phyloP scores from a whole-genome alignment of 1,140 invertebrate species.

The Listronotus bonariensis region DNA sequence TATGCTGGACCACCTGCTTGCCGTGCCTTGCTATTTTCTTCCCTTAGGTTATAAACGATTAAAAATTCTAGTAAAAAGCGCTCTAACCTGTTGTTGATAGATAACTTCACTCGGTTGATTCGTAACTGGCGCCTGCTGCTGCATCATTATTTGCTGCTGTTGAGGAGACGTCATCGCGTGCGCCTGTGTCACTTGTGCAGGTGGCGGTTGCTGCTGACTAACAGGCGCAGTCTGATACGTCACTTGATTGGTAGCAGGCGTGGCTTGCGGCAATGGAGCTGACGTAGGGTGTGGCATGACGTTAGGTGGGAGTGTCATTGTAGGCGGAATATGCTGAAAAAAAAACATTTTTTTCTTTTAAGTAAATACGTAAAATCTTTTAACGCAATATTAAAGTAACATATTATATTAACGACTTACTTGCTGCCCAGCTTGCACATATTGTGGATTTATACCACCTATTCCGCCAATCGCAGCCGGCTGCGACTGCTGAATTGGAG shows the following conservation, averaged over 20 bases:
- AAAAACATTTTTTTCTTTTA: not conserved
- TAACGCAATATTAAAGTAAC: too few relatives aligned
- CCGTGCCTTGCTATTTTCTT: too few relatives aligned
- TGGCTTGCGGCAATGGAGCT: constrained; percentile 3
- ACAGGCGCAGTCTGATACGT: constrained; percentile 20
- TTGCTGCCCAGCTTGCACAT: constrained; percentile 12
- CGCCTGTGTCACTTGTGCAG: not conserved
- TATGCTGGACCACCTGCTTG: too few relatives aligned
- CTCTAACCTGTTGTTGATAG: constrained; percentile 11
- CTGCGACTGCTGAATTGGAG: constrained; percentile 2
- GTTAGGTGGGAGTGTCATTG: not conserved
- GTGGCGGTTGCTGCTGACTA: constrained; percentile 4
- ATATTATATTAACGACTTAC: not conserved
- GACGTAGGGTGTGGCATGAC: constrained; percentile 5
- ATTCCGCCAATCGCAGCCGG: not conserved
- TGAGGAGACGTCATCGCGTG: constrained; percentile 18
- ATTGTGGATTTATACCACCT: constrained; percentile 3
- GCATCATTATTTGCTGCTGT: constrained; percentile 22
- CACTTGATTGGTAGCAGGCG: constrained; percentile 3
- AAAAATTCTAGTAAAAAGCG: too few relatives aligned
- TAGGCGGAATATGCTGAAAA: constrained; percentile 1
- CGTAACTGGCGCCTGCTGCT: constrained; percentile 3
- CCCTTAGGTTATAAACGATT: too few relatives aligned
- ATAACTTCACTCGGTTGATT: constrained; percentile 5
- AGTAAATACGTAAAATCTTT: too few relatives aligned